Base-by-base conservation (phyloP, 2,113 vertebrate genomes). In the Corynorhinus townsendii region DNA sequence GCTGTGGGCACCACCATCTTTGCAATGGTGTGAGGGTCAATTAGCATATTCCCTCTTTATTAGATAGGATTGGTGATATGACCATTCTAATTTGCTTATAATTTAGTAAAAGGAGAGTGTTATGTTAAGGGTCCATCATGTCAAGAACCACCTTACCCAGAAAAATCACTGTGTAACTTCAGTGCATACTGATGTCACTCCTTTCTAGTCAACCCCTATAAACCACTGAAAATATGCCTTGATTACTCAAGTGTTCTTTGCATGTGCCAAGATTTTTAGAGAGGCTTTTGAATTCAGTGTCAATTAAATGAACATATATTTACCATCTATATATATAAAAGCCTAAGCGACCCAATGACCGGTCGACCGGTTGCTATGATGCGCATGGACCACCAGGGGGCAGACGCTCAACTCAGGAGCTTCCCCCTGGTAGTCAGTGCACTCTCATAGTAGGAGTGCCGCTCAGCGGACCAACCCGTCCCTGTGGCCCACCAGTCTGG, bases 281-380 rank as follows among this genome's bases (percentile, higher is more conserved):
- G 45, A 95, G 59, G 19, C 85, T 7, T 90, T 86, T 96, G 22
- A 93, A 89, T 64, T 49, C 11, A 54, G 17, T 56, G 40, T 82
- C 91, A 40, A 86, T 91, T 85, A 93, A 89, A 86, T 80, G 20
- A 79, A 77, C 38, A 45, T n/a, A n/a, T 79, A 75, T 85, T 80
- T 94, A 49, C 22, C 71, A 47, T 56, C 19, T 56, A 56, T 56
- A 56, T 19, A 52, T 22, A 56, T 56, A 52, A 19, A 56, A 22
- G 19, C 54, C 54, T 56, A 56, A 20, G 7, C 7, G 52, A 54
- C 52, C 52, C 17, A 54, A 54, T 54, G 19, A 56, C 54, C 20
- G 7, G 20, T 22, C 20, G 20, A 56, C 54, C 2, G 2, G 7
- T 56, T 5, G 17, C 54, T 56, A 56, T 22, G 54, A 56, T 56